A percentile compares a stretch with the other conserved stretches of the same genome.
Conservation (phyloP, 2,888 invertebrate genomes). For the Crepidodera aurea region DNA sequence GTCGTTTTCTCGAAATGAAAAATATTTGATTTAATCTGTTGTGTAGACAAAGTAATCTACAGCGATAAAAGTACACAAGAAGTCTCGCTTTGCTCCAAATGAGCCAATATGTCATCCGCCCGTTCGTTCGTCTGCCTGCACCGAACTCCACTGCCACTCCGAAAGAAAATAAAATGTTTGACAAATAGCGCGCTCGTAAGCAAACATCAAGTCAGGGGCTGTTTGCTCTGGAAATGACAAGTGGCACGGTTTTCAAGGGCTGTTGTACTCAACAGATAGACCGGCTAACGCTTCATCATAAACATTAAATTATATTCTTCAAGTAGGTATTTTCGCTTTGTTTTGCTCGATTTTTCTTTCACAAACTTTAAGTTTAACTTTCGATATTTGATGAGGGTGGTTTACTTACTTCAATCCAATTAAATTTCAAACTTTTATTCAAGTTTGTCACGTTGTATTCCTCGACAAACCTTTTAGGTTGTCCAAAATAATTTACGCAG, state of each 20-base stretch:
- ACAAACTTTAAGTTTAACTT: no score
- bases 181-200: slow-evolving; percentile 60
- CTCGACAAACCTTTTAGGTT: no score
- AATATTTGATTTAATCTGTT: slow-evolving; percentile 63
- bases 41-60: slow-evolving; percentile 61
- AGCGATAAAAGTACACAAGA: slow-evolving; percentile 61
- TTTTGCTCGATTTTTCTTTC: no score
- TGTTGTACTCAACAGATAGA: slow-evolving; percentile 20
- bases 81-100: slow-evolving; percentile 58
- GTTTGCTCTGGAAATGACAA: slow-evolving; percentile 60
- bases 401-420: no score
- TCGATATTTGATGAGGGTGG: no score
- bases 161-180: slow-evolving; percentile 62
- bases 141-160: slow-evolving; percentile 52
- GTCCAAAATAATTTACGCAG: no score
- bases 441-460: no score
- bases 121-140: slow-evolving; percentile 41
- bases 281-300: slow-evolving; percentile 16
- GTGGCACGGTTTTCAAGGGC: slow-evolving; percentile 54
- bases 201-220: slow-evolving; percentile 58
- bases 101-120: slow-evolving; percentile 58
- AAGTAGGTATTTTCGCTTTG: not conserved
- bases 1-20: slow-evolving; percentile 54
- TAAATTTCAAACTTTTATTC: no score
- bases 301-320: slow-evolving; percentile 16